Evolutionary conservation across 2,888 invertebrate species (phyloP), one percentile per base, ranked within the genome.

Genomic region (Panopea generosa): DNA sequence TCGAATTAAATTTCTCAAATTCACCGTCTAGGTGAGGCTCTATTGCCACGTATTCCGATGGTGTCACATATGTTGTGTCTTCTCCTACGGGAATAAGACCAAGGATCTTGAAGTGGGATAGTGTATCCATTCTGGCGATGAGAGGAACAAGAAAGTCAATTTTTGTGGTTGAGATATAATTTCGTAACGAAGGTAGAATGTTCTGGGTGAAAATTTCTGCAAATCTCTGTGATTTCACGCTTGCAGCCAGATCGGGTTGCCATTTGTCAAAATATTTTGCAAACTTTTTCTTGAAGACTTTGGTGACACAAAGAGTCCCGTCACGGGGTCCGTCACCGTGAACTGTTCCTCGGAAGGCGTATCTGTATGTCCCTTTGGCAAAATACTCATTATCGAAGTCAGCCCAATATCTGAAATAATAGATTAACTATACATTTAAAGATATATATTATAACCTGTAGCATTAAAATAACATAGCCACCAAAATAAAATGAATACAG

Each of bases 1-100:
- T 79, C 0, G 76, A 78, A 53, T 81, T 83, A 38, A 77, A 78
- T 22, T 81, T 83, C 29, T 80, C 76, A 26, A 81, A 83, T 18
- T 49, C 6, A 11, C 83, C 83, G 9, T 74, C 50, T 4, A 83
- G 60, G 55, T 55, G 81, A 0, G 77, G 78, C 60, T 83, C 83
- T 7, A 83, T 83, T 0, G 77, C 75, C 2, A 83, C 80, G 26
- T 70, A 63, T 47, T 83, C 83, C 11, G 47, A 63, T 0, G 77
- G 78, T 22, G 38, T 33, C 0, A 81, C 72, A 40, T 77, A 77
- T 1, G 67, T 72, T 7, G 53, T 62, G 33, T 81, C 81, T 26
- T 77, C 63, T 9, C 57, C 62, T n/a, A 77, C 56, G 2, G 74
- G 29, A 59, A 81, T 71, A 24, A 81, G 24, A 26, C 81, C 72